phyloP scores from a whole-genome alignment of 2,113 vertebrate genomes.

The Chelonoidis abingdonii region DNA sequence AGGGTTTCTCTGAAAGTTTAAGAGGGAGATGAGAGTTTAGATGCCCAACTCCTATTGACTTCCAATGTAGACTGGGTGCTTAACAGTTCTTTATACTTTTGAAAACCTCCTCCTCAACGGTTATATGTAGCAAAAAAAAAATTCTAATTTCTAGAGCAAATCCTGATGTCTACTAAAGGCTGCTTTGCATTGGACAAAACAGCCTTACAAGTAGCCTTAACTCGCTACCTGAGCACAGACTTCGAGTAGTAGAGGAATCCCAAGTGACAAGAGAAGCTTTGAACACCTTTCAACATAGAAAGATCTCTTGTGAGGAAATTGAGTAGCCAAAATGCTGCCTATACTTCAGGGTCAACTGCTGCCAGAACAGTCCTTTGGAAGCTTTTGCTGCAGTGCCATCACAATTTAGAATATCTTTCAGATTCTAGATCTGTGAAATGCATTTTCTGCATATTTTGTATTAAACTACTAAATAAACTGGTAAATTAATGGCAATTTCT shows the following conservation, averaged over 20 bases:
- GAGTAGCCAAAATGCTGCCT: not conserved
- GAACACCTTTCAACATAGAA: not conserved
- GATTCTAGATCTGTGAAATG: not conserved
- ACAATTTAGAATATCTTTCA: not conserved
- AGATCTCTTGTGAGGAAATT: not conserved
- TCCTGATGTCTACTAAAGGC: not conserved
- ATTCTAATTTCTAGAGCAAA: not conserved
- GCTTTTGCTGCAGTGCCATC: not conserved
- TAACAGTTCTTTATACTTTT: not conserved
- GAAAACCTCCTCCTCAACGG: not conserved
- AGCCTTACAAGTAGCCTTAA: not conserved
- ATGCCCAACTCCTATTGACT: not conserved
- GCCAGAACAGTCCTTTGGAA: not conserved
- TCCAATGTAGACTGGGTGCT: not conserved
- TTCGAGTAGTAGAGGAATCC: not conserved
- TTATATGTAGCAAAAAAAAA: not conserved
- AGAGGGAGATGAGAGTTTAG: not conserved
- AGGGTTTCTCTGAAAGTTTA: not conserved
- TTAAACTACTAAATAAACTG: not conserved
- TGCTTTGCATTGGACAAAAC: not conserved
- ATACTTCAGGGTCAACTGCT: not conserved
- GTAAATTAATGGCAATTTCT: not conserved
- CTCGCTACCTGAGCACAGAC: not conserved
- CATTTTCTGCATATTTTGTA: not conserved
- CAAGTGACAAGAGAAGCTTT: not conserved